Percentiles rank a stretch among this genome's conserved stretches.
Conservation (phyloP, 2,888 invertebrate species). For the Heliconius ismenius region DNA sequence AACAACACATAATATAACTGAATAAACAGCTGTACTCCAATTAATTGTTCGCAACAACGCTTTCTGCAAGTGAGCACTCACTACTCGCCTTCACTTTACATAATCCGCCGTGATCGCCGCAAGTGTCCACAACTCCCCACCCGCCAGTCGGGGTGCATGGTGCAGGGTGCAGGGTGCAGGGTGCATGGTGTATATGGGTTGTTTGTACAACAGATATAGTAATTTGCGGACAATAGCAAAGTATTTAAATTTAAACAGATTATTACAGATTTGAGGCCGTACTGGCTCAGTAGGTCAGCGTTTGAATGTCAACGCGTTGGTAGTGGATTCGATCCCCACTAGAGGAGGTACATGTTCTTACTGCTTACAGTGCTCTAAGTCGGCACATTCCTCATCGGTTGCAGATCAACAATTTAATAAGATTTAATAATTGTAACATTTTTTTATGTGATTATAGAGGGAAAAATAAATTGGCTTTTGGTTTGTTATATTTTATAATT, state of each 20-base stretch:
- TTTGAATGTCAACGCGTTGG: background rate
- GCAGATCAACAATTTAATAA: no score
- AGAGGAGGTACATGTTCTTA: background rate
- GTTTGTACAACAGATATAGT: conserved; percentile 49
- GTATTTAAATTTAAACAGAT: conserved; percentile 37
- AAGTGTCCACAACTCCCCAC: background rate
- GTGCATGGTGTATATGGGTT: background rate
- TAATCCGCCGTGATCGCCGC: conserved; percentile 28
- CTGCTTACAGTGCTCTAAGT: background rate
- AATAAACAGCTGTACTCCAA: background rate
- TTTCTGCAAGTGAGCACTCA: conserved; percentile 15
- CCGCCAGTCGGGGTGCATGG: background rate
- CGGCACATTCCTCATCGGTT: no score
- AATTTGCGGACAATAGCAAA: conserved; percentile 40
- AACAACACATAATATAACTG: background rate
- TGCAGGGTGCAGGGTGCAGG: no score
- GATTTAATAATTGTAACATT: no score
- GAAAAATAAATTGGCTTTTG: no score
- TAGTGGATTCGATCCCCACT: background rate
- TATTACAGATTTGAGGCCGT: background rate
- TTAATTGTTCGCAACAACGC: conserved; percentile 9
- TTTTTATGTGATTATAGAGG: no score
- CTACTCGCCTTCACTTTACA: conserved; percentile 31
- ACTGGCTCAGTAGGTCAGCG: background rate
- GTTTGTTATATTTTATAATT: no score